These are phyloP conservation scores for Luidia sarsii DNA, from an alignment of 53 echinoderm and acorn worm species.

Conservation along the genomic window DNA sequence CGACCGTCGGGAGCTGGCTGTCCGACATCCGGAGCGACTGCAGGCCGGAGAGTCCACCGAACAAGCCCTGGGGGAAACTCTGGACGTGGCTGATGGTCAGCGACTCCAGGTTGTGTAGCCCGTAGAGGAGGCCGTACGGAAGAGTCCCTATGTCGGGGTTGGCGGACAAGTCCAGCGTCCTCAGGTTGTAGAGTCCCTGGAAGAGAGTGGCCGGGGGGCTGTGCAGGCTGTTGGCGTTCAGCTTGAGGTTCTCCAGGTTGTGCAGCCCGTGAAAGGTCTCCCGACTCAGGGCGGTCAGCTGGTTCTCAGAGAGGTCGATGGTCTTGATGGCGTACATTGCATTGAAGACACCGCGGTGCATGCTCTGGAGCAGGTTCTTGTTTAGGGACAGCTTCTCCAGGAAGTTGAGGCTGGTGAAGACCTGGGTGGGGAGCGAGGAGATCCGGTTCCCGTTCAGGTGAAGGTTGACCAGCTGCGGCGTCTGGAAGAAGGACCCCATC, in stretches of 20 bases:
- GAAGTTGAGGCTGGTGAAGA: constrained; percentile 65
- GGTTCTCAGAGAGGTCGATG: constrained; percentile 72
- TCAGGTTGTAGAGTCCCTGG: constrained; percentile 64
- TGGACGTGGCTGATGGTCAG: constrained; percentile 59
- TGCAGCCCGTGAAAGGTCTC: constrained; percentile 57
- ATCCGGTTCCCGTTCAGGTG: constrained; percentile 80
- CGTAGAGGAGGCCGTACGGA: constrained; percentile 58
- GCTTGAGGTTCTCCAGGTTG: constrained; percentile 66
- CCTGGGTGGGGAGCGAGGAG: constrained; percentile 51
- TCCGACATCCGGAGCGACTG: constrained; percentile 63
- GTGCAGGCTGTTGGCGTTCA: constrained; percentile 73
- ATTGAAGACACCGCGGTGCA: constrained; percentile 64
- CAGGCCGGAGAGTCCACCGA: constrained; percentile 54
- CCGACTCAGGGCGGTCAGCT: constrained; percentile 33
- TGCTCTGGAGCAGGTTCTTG: constrained; percentile 64
- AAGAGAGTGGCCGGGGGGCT: constrained; percentile 62
- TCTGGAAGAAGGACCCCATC: constrained; percentile 54
- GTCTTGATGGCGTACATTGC: constrained; percentile 57
- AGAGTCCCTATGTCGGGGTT: constrained; percentile 61
- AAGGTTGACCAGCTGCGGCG: constrained; percentile 73
- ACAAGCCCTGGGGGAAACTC: constrained; percentile 59
- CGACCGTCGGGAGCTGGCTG: constrained; percentile 29
- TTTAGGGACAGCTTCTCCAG: constrained; percentile 81
- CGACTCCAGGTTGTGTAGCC: constrained; percentile 52
- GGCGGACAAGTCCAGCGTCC: constrained; percentile 60